Evolutionary conservation across 2,797 vertebrate species (phyloP), one percentile per base, ranked within the genome.

Genomic region (Pantherophis vulpinus): DNA sequence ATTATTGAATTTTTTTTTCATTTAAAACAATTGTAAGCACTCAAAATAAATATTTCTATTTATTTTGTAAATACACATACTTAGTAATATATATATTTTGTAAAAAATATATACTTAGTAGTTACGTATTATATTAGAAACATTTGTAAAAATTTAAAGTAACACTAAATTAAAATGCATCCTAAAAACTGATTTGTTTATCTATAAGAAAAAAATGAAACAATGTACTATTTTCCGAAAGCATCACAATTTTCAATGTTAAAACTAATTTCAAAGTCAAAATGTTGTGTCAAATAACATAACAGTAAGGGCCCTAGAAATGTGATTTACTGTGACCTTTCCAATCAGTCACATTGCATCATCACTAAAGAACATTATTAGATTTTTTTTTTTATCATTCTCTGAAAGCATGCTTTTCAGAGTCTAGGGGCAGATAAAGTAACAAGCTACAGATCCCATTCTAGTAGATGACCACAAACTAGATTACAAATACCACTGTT

Each of bases 281-380:
- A 98, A 98, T 98, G 97, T 98, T 97, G 98, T 97, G 96, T 98
- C 97, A 98, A 97, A 97, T 98, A 96, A 97, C 95, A 96, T 97
- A 98, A 97, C 97, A 97, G 95, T 97, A 97, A 97, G 98, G 97
- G 97, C 97, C 98, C 94, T 94, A 94, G 95, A 98, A 98, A 98
- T 98, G 95, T 97, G 97, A 98, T 98, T 98, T 97, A 94, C 96
- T 96, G 97, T 98, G 98, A 98, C 98, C 98, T 97, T 96, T 97
- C 97, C 97, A 97, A 97, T 98, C 98, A 98, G 96, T 97, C 97
- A 98, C 97, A 97, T 97, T 97, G 97, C 97, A 97, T 98, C 97
- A 96, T 96, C 92, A 97, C 97, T 97, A 94, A 97, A 96, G 95
- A 95, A 93, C 95, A 93, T 98, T 98, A 98, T 98, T 98, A 98